These are phyloP conservation scores for Patagioenas fasciata DNA, from an alignment of 2,113 vertebrate genomes.

Conservation along the genomic window DNA sequence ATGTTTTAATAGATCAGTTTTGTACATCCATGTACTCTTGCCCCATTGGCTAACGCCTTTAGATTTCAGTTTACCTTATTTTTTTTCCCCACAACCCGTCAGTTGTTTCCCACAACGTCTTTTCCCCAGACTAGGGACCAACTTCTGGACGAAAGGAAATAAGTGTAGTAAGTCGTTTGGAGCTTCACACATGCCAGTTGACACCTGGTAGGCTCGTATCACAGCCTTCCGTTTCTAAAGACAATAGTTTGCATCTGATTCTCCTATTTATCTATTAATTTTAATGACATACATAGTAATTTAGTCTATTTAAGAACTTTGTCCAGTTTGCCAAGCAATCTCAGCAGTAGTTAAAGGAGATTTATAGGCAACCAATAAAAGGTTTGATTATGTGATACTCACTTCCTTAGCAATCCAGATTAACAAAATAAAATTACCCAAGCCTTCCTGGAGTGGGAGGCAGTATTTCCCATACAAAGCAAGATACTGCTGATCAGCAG, in stretches of 20 bases:
- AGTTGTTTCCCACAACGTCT: neutral
- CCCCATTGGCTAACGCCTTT: neutral
- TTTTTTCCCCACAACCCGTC: neutral
- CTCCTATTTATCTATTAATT: neutral
- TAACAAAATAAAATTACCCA: conserved; percentile 9
- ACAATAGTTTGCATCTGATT: neutral
- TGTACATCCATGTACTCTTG: neutral
- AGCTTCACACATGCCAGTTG: neutral
- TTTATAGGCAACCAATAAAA: neutral
- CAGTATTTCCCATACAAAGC: neutral
- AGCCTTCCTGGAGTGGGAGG: neutral
- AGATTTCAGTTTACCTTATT: neutral
- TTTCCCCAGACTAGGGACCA: neutral
- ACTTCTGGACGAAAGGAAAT: neutral
- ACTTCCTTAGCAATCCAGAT: conserved; percentile 13
- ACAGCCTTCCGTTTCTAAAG: neutral
- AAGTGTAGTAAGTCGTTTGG: neutral
- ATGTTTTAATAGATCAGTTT: neutral
- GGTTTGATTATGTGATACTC: neutral
- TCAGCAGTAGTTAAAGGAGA: neutral
- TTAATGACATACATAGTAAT: neutral
- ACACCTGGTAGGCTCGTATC: neutral
- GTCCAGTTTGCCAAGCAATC: neutral
- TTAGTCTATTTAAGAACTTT: neutral
- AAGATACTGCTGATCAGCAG: neutral